Evolutionary conservation across 2,888 invertebrate genomes (phyloP), one percentile per base, ranked within the genome.

Genomic region (Chymomyza amoena): DNA sequence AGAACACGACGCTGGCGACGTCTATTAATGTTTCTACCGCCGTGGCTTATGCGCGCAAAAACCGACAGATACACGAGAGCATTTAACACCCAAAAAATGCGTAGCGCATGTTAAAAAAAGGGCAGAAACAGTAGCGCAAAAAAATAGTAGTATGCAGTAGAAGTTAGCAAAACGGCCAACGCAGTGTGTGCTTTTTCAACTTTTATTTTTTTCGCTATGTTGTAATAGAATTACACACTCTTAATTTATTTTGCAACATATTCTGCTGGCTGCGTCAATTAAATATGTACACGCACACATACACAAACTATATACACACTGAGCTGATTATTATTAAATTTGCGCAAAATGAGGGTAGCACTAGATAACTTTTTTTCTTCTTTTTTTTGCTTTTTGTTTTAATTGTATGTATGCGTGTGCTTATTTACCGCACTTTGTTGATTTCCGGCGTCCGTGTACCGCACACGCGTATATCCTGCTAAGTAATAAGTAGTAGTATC

Each of bases 401-500:
- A 51, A 52, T 36, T 69, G 20, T 61, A 62, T 73, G 66, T 69
- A 64, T 76, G 57, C 66, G 66, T 66, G 52, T 63, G 57, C 25
- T 15, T 69, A 52, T 70, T 76, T 72, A 75, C 73, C 76, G 78
- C 69, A 75, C 69, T 72, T 68, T 60, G 52, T 72, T 68, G 70
- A 16, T 64, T 67, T 64, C 64, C 73, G 13, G 15, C 63, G 50
- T 50, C 52, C 62, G 73, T 75, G 79, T 76, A 83, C 88, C 87
- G 88, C 78, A 85, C 90, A 83, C 90, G 89, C 83, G 87, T 86
- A 88, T 87, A 89, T 90, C 89, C 89, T 89, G 88, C 39, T 45
- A 45, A 45, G 39, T 45, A 45, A 45, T 45, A 45, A 45, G 39
- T 45, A 13, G 39, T 32, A 32, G 32, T 45, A 45, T 10, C 39